These are phyloP conservation scores for Scomber scombrus DNA, from an alignment of 2,113 vertebrate genomes.

Conservation along the genomic window DNA sequence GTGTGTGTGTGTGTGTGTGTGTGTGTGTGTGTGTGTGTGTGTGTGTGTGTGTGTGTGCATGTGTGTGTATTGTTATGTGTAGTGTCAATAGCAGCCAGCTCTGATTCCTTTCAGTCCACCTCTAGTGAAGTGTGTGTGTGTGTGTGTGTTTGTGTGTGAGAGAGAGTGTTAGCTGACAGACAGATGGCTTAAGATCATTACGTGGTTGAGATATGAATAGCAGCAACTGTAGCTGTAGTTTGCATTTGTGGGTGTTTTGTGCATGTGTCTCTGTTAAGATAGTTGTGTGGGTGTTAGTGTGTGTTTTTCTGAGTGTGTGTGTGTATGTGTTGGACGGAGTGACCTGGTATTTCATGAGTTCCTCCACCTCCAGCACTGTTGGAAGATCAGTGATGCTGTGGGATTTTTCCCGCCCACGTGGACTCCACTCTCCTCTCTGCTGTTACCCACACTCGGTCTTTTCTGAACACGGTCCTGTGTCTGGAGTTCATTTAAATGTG, in stretches of 20 bases:
- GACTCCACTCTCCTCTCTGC: conserved; percentile 45
- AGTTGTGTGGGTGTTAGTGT: conserved; percentile 11
- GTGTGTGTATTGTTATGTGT: conserved; percentile 32
- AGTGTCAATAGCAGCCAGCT: conserved; percentile 34
- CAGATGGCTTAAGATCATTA: conserved; percentile 61
- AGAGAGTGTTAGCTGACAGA: conserved; percentile 43
- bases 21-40: no score
- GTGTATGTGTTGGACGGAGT: conserved; percentile 43
- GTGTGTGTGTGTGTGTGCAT: no score
- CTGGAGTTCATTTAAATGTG: conserved; percentile 39
- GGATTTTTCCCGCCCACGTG: conserved; percentile 61
- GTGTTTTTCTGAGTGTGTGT: conserved; percentile 11
- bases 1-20: not conserved
- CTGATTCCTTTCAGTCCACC: conserved; percentile 39
- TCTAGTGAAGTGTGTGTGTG: conserved; percentile 29
- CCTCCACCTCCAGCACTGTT: conserved; percentile 41
- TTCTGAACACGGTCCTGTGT: not conserved
- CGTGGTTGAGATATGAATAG: conserved; percentile 80
- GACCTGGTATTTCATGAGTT: conserved; percentile 58
- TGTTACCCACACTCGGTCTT: conserved; percentile 12
- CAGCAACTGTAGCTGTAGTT: conserved; percentile 84
- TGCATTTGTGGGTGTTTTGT: conserved; percentile 71
- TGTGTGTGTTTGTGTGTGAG: conserved; percentile 16
- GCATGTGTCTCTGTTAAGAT: conserved; percentile 37
- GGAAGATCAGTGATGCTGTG: conserved; percentile 64